Percentiles rank a stretch among this genome's conserved stretches.
These are phyloP conservation scores for Lasioglossum calceatum DNA, from an alignment of 2,888 invertebrate species.

Conservation along the genomic window DNA sequence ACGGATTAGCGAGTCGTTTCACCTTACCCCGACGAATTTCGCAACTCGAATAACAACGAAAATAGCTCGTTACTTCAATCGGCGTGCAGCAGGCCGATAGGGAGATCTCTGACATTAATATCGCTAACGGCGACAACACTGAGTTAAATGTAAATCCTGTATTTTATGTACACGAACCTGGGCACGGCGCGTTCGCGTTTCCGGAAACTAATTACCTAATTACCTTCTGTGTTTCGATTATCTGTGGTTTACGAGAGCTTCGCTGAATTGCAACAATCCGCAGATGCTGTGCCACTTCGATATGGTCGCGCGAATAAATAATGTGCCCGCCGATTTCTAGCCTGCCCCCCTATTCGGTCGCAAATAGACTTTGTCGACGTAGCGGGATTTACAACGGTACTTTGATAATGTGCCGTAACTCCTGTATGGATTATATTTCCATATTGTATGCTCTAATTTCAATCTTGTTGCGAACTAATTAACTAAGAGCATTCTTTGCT, in stretches of 20 bases:
- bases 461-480: too few relatives aligned
- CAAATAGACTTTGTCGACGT: not conserved
- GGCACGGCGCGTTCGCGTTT: constrained; percentile 19
- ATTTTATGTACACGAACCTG: constrained; percentile 45
- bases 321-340: not conserved
- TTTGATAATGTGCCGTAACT: not conserved
- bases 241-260: constrained; percentile 42
- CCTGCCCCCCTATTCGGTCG: not conserved
- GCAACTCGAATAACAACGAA: constrained; percentile 18
- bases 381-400: not conserved
- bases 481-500: too few relatives aligned
- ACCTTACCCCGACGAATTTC: constrained; percentile 17
- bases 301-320: constrained; percentile 7
- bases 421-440: too few relatives aligned
- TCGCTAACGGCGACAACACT: constrained; percentile 19
- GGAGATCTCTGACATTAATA: constrained; percentile 34
- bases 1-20: not conserved
- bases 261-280: constrained; percentile 23
- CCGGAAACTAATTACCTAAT: constrained; percentile 61
- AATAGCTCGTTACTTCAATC: constrained; percentile 39
- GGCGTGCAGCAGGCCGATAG: constrained; percentile 26
- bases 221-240: constrained; percentile 55
- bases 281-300: not conserved
- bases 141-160: constrained; percentile 45
- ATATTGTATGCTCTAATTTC: not conserved